Base-by-base conservation (phyloP, 2,113 vertebrate genomes). In the Centropus unirufus region DNA sequence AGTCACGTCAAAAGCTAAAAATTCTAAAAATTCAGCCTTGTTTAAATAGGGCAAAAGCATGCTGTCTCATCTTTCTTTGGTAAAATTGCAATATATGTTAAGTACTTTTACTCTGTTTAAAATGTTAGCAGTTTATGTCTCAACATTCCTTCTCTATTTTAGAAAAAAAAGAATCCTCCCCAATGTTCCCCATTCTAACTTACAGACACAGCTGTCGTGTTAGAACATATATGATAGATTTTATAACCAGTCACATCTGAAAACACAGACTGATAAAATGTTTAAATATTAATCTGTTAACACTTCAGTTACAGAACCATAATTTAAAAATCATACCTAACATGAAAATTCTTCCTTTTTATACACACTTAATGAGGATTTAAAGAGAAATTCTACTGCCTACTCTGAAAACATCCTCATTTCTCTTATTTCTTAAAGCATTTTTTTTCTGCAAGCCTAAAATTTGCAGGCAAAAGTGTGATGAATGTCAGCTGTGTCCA, bases 51-150 rank as follows among this genome's bases (percentile, higher is more conserved):
- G 24, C 12, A 84, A 89, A 74, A 81, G 8, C 34, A 70, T 3
- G 1, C 22, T n/a, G 7, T 27, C 44, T 44, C 26, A 32, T 9
- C 7, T 42, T 40, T 21, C 12, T 49, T 12, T 19, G 6, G 22
- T 52, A n/a, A 49, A 74, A 49, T 2, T 57, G 32, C 15, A 85
- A 66, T 21, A 34, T 4, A 59, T 0, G 0, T 57, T 75, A 51
- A 59, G 9, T 14, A 42, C 51, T 89, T 54, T 72, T 42, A 63
- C 4, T 58, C 14, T 40, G 64, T 91, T 77, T 4, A 14, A 62
- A 64, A 34, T 16, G 16, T 30, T 52, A 66, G 14, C n/a, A 40
- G 20, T 42, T 59, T 68, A 79, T 20, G 2, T 61, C 61, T 11
- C 30, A 76, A 42, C 0, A 0, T 70, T 85, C 26, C 23, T 58